Conservation (phyloP, 1,140 invertebrate species). For the Campoletis sonorensis region DNA sequence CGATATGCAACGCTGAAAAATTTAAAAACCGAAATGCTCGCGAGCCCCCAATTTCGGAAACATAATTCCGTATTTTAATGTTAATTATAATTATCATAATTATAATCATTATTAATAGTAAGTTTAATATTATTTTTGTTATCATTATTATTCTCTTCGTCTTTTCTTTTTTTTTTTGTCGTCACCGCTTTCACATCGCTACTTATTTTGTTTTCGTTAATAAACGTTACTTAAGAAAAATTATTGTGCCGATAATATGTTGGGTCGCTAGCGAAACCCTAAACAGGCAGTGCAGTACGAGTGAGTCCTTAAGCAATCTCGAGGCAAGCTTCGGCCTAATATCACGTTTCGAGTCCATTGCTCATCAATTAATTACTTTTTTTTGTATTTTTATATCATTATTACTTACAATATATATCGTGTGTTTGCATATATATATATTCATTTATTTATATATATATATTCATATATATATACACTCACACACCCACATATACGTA, state of each 20-base stretch:
- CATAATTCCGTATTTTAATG: not conserved
- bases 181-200: constrained; percentile 50
- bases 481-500: not conserved
- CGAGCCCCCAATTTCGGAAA: constrained; percentile 30
- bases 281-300: constrained; percentile 77
- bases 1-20: no score
- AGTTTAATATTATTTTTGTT: no score
- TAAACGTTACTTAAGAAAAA: constrained; percentile 76
- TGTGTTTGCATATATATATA: constrained; percentile 31
- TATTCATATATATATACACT: no score
- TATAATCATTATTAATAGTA: no score
- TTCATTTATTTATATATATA: constrained; percentile 22
- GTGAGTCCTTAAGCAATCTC: constrained; percentile 77
- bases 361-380: constrained; percentile 70
- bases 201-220: constrained; percentile 58
- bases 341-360: constrained; percentile 77
- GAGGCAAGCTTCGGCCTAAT: constrained; percentile 78
- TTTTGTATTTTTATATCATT: constrained; percentile 49
- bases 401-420: constrained; percentile 50
- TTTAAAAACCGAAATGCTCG: not conserved
- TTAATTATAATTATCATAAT: no score
- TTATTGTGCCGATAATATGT: constrained; percentile 78
- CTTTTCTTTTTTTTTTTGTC: constrained; percentile 8
- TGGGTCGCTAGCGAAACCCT: constrained; percentile 76
- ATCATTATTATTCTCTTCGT: constrained; percentile 18